A percentile compares a stretch with the other conserved stretches of the same genome.
Conservation (phyloP, 1,140 invertebrate species). For the Grapholita molesta region DNA sequence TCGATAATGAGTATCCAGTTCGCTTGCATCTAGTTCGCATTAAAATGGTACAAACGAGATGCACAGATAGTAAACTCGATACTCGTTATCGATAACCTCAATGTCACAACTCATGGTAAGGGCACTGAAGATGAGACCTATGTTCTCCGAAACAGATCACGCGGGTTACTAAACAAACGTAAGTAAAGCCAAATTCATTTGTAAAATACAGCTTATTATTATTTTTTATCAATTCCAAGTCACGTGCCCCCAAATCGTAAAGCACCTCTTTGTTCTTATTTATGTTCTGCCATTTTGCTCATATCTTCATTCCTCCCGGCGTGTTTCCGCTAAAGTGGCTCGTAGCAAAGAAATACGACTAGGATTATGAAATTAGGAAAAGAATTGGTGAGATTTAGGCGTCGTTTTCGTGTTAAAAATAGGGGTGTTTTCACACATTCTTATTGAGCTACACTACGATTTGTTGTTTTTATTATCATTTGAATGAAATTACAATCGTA, state of each 20-base stretch:
- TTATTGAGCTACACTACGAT: neutral
- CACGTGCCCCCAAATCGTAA: neutral
- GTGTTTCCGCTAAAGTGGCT: constrained; percentile 6
- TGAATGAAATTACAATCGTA: too few relatives aligned
- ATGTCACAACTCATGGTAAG: too few relatives aligned
- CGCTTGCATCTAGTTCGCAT: too few relatives aligned
- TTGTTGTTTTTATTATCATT: too few relatives aligned
- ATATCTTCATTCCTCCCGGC: constrained; percentile 6
- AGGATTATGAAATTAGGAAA: constrained; percentile 6
- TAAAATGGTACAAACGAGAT: too few relatives aligned
- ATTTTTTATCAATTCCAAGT: neutral
- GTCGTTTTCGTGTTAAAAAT: neutral
- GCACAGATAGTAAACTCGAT: too few relatives aligned
- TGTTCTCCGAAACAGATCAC: too few relatives aligned
- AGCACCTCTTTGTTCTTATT: neutral
- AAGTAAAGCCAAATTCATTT: neutral
- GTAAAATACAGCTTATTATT: neutral
- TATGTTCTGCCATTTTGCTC: neutral
- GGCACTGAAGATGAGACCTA: too few relatives aligned
- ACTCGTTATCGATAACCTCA: too few relatives aligned
- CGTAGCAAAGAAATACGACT: constrained; percentile 4
- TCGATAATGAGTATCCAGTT: too few relatives aligned
- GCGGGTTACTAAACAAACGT: neutral
- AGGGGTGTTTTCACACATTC: neutral
- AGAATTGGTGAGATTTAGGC: constrained; percentile 6